Base-by-base conservation (phyloP, 2,888 invertebrate genomes). In the Camptogramma bilineatum region DNA sequence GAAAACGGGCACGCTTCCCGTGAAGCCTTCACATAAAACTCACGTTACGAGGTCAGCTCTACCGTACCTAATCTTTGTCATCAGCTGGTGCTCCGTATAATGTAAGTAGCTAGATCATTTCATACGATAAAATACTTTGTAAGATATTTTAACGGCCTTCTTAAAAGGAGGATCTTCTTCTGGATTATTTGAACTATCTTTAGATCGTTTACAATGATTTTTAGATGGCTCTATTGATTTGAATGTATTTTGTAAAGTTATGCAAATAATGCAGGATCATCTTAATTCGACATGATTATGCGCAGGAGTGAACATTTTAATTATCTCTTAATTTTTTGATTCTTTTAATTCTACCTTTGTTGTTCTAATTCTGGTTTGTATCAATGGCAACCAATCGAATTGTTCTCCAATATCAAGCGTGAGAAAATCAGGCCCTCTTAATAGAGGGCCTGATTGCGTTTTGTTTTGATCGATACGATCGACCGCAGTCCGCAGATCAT, bases 401-500 rank as follows among this genome's bases (percentile, higher is more conserved):
- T 39, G 13, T 39, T 39, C 34, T 39, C 13, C 34, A 39, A 13
- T 39, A 39, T 39, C 34, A 10, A 47, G 18, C 64, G 64, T 64
- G 68, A 61, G 64, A 68, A 64, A 59, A 59, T n/a, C 18, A 50
- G 28, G 60, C 64, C 28, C 65, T 63, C 68, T 68, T n/a, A n/a
- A 57, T 42, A 44, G 42, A 54, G n/a, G n/a, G n/a, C 53, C 67
- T 44, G 64, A 73, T 64, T 66, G 53, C 52, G 66, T 65, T 71
- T 70, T 63, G 61, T 68, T 69, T 66, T 64, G 70, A 68, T 64
- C 62, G 69, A 61, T 57, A 42, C 58, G 57, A 66, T 62, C 59
- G 52, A 66, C 69, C 66, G 55, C 69, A 67, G 72, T 73, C 77
- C 77, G 71, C 75, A 74, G 64, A 73, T 73, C 76, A 75, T 74